Base-by-base conservation (phyloP, 2,888 invertebrate species). In the Linnaemya tessellans region DNA sequence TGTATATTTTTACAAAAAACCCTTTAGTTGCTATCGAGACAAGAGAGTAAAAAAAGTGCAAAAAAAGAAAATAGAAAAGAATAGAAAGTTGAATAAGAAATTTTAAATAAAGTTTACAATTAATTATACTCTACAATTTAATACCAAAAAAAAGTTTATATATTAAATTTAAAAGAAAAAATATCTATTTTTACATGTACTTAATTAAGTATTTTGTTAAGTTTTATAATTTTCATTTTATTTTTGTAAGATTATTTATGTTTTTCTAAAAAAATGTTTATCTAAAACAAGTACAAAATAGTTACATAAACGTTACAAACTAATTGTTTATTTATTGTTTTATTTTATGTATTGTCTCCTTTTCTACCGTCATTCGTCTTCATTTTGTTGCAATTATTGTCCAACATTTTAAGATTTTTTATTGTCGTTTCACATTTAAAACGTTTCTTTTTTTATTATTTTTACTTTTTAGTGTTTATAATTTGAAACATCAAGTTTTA, bases 251-350 rank as follows among this genome's bases (percentile, higher is more conserved):
- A 71, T 38, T 30, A 8, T 8, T 49, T 41, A n/a, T 62, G 25
- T 51, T 67, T 65, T 77, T 68, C 38, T 54, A 70, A 86, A 75
- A 82, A 70, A 74, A 85, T 75, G 70, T 80, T 82, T 85, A 75
- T 85, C 85, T 85, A 85, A 85, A 82, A 85, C 82, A 82, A 85
- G 85, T 85, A 85, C 79, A 85, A 85, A 85, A 85, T 85, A 82
- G 82, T 82, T 71, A 80, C 67, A 43, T 84, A 60, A 80, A 84
- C 56, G 46, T 84, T 84, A 77, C 46, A 68, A 68, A 84, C 62
- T 78, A 65, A 18, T 70, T 25, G n/a, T 38, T 73, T 35, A 54
- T 20, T 75, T 62, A 46, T 77, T 65, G 10, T 65, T 43, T 77
- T 62, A 41, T 68, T 67, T 81, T 81, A 35, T 38, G n/a, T 75